Percentiles rank a stretch among this genome's conserved stretches.
phyloP scores from a whole-genome alignment of 2,113 vertebrate species.

The Chunga burmeisteri region DNA sequence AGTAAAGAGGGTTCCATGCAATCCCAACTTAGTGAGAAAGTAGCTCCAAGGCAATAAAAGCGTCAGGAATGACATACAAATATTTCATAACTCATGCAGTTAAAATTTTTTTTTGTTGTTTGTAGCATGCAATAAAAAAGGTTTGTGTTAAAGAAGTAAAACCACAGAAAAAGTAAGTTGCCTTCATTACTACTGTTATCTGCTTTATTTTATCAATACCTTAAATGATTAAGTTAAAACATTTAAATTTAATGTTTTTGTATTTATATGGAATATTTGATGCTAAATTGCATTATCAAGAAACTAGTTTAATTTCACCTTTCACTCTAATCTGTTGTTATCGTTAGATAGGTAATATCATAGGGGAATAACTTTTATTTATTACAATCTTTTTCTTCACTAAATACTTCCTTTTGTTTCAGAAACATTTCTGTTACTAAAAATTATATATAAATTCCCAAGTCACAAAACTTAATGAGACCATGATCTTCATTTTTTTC shows the following conservation, averaged over 20 bases:
- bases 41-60: neutral
- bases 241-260: neutral
- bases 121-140: slow-evolving; percentile 77
- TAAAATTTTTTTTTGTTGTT: neutral
- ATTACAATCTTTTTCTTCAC: neutral
- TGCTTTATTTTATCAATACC: neutral
- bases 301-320: neutral
- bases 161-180: slow-evolving; percentile 74
- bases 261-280: neutral
- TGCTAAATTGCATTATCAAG: neutral
- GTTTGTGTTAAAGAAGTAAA: slow-evolving; percentile 74
- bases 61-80: neutral
- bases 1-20: neutral
- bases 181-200: neutral
- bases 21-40: neutral
- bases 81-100: neutral
- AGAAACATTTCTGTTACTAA: neutral
- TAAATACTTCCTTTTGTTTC: neutral
- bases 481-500: neutral
- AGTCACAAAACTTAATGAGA: neutral
- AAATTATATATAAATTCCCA: neutral
- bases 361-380: neutral
- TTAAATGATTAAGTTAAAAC: neutral
- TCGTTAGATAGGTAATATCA: neutral
- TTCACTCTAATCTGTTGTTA: neutral